phyloP scores from a whole-genome alignment of 2,888 invertebrate genomes.

The Steinernema scapterisci region DNA sequence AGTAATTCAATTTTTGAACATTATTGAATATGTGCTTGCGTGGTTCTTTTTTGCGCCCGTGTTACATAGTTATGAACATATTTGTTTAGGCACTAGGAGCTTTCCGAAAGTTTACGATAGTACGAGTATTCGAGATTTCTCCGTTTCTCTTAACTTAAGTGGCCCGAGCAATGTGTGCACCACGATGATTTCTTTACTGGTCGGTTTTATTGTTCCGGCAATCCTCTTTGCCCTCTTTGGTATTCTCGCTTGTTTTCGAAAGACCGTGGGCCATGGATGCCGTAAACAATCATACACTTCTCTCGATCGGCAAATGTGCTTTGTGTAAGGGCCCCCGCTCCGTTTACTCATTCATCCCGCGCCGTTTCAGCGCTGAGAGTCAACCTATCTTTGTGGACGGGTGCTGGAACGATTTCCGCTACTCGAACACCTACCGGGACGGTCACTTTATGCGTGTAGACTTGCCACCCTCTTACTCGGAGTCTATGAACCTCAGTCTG shows the following conservation, averaged over 20 bases:
- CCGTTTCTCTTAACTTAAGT: background rate
- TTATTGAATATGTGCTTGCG: conserved; percentile 25
- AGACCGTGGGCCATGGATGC: conserved; percentile 15
- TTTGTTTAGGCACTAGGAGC: background rate
- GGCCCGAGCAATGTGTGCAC: background rate
- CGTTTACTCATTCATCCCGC: background rate
- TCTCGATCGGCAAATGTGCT: conserved; percentile 19
- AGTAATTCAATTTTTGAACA: conserved; percentile 10
- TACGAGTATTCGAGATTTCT: too few relatives aligned
- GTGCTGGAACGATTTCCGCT: conserved; percentile 14
- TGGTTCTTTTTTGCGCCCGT: background rate
- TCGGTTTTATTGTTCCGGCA: conserved; percentile 21
- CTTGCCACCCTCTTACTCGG: conserved; percentile 17
- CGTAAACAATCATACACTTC: conserved; percentile 28
- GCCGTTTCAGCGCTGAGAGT: background rate
- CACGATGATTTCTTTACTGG: conserved; percentile 7
- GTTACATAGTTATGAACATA: conserved; percentile 24
- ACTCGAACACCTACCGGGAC: conserved; percentile 13
- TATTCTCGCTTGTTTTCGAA: conserved; percentile 13
- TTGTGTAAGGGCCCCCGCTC: background rate
- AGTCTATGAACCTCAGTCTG: conserved; percentile 6
- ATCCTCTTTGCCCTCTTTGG: conserved; percentile 18
- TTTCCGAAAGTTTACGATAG: too few relatives aligned
- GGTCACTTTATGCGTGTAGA: conserved; percentile 15
- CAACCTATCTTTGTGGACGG: conserved; percentile 13